Conservation (phyloP, 2,888 invertebrate genomes). For the Drosophila eohydei region DNA sequence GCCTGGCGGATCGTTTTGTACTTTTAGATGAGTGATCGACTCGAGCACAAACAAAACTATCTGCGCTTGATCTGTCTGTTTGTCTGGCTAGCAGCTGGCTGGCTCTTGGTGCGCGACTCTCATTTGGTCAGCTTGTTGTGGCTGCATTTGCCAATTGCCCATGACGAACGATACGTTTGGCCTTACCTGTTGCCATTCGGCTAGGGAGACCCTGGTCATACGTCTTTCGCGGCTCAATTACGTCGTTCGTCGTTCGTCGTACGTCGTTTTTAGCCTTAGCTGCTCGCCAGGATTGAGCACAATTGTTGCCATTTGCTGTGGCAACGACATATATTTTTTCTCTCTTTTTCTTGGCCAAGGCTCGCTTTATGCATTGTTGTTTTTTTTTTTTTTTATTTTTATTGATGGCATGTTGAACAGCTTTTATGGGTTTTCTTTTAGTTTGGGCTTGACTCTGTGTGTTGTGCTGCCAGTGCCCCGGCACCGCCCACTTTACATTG, state of each 20-base stretch:
- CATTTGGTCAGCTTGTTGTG: slow-evolving; percentile 36
- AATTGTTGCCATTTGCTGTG: slow-evolving; percentile 65
- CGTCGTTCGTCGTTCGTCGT: slow-evolving; percentile 37
- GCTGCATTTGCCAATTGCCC: slow-evolving; percentile 70
- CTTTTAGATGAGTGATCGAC: slow-evolving; percentile 78
- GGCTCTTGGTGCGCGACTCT: slow-evolving; percentile 22
- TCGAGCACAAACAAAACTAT: slow-evolving; percentile 79
- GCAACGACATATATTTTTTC: slow-evolving; percentile 61
- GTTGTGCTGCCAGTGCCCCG: slow-evolving; percentile 25
- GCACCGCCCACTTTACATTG: slow-evolving; percentile 70
- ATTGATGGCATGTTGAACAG: slow-evolving; percentile 80
- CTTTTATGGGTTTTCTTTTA: slow-evolving; percentile 75
- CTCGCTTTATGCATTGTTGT: slow-evolving; percentile 14
- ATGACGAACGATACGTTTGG: slow-evolving; percentile 79
- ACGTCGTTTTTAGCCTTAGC: slow-evolving; percentile 24
- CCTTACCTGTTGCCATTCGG: slow-evolving; percentile 66
- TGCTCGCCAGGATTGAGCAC: slow-evolving; percentile 55
- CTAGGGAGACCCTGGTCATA: slow-evolving; percentile 55
- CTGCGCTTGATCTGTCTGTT: slow-evolving; percentile 73
- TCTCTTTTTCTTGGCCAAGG: slow-evolving; percentile 61
- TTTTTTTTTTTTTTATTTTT: slow-evolving; percentile 34
- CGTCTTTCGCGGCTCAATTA: slow-evolving; percentile 77
- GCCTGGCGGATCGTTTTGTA: slow-evolving; percentile 56
- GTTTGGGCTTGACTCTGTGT: slow-evolving; percentile 33
- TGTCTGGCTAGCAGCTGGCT: slow-evolving; percentile 22